Evolutionary conservation across 53 echinoderm and acorn worm species (phyloP).

Genomic region (Hippasteria phrygiana): DNA sequence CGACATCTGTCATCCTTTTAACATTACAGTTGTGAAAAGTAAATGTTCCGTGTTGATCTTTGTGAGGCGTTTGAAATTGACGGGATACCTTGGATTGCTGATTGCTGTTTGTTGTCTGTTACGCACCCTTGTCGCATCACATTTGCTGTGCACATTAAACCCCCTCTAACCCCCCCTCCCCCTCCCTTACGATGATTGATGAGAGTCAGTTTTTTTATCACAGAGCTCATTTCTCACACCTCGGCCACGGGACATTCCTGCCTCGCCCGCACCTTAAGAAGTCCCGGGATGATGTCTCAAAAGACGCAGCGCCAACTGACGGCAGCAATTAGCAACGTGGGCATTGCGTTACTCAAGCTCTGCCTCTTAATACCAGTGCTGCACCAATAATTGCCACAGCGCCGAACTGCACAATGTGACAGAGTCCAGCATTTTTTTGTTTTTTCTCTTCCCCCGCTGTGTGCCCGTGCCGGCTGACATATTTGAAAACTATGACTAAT

Average conservation of each 20-base stretch:
- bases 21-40: background rate
- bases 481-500: slow-evolving; percentile 26
- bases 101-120: background rate
- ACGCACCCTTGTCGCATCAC: background rate
- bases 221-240: slow-evolving; percentile 6
- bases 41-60: background rate
- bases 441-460: background rate
- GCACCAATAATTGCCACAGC: background rate
- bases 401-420: background rate
- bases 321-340: background rate
- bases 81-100: background rate
- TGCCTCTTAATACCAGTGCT: background rate
- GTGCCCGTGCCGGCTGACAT: background rate
- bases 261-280: slow-evolving; percentile 14
- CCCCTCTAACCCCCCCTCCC: background rate
- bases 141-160: background rate
- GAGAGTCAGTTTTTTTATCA: background rate
- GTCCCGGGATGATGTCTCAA: background rate
- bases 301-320: background rate
- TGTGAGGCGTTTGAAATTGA: background rate
- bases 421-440: background rate
- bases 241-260: slow-evolving; percentile 30
- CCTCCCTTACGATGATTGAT: slow-evolving; percentile 37
- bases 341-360: background rate
- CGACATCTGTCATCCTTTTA: background rate